Evolutionary conservation across 1,140 invertebrate species (phyloP).

Genomic region (Myzus persicae): DNA sequence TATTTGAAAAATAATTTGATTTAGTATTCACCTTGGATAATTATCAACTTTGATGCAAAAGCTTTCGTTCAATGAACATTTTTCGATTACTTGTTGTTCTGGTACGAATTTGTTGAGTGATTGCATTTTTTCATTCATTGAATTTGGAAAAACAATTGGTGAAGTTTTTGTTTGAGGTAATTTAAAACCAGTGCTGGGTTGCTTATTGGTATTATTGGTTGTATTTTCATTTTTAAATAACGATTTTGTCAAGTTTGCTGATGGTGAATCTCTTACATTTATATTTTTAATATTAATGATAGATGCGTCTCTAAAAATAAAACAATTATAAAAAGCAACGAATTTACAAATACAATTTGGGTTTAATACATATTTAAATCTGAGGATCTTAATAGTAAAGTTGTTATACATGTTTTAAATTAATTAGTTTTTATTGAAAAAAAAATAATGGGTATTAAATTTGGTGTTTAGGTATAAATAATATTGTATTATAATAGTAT

Average conservation of each 20-base stretch:
- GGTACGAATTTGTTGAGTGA: constrained; percentile 28
- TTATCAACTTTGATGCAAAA: constrained; percentile 38
- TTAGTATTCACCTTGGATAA: constrained; percentile 35
- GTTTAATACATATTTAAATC: too few relatives aligned
- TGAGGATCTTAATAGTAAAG: too few relatives aligned
- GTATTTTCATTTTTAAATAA: constrained; percentile 33
- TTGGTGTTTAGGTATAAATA: too few relatives aligned
- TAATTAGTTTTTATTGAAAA: too few relatives aligned
- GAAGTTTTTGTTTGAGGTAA: constrained; percentile 9
- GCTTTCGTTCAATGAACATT: constrained; percentile 37
- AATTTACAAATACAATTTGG: not conserved
- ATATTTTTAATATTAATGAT: not conserved
- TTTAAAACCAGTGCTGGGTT: constrained; percentile 3
- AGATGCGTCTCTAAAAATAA: not conserved
- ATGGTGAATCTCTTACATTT: not conserved
- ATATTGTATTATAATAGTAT: too few relatives aligned
- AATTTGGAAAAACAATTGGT: constrained; percentile 42
- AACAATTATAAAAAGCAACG: not conserved
- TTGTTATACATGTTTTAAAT: too few relatives aligned
- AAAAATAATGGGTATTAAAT: too few relatives aligned
- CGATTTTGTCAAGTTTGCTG: not conserved
- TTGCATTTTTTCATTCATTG: not conserved
- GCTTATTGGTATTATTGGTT: constrained; percentile 30
- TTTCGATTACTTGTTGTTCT: not conserved
- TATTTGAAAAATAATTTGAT: not conserved